Percentiles rank a stretch among this genome's conserved stretches.
phyloP scores from a whole-genome alignment of 2,797 vertebrate species.

The Clarias platycephalus region DNA sequence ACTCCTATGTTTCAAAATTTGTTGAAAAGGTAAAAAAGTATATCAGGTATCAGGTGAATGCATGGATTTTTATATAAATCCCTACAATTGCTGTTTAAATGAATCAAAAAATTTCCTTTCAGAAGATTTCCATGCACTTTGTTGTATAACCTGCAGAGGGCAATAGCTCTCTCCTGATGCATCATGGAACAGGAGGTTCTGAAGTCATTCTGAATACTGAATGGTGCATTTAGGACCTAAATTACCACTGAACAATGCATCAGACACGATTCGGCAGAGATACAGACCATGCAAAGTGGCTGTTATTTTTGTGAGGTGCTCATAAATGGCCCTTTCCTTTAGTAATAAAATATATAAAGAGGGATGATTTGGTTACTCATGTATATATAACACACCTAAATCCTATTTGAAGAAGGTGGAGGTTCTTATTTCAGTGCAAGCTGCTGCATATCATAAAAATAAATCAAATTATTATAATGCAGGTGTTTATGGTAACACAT shows the following conservation, averaged over 20 bases:
- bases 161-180: conserved; percentile 39
- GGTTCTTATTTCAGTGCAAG: neutral
- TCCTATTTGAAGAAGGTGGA: neutral
- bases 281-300: conserved; percentile 5
- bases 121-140: neutral
- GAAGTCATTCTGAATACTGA: conserved; percentile 24
- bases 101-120: neutral
- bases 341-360: conserved; percentile 20
- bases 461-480: neutral
- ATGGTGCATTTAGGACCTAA: conserved; percentile 44
- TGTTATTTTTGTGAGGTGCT: conserved; percentile 12
- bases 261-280: conserved; percentile 48
- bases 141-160: conserved; percentile 44
- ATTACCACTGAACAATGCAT: conserved; percentile 49
- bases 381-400: neutral
- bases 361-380: conserved; percentile 5
- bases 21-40: neutral
- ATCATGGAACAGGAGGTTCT: neutral
- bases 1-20: neutral
- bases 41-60: too few relatives aligned
- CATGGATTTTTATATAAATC: neutral
- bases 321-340: conserved; percentile 14
- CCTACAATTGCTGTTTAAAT: neutral
- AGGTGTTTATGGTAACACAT: neutral
- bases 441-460: neutral